Percentiles rank a stretch among this genome's conserved stretches.
phyloP scores from a whole-genome alignment of 2,888 invertebrate species.

The Drosophila bunnanda region DNA sequence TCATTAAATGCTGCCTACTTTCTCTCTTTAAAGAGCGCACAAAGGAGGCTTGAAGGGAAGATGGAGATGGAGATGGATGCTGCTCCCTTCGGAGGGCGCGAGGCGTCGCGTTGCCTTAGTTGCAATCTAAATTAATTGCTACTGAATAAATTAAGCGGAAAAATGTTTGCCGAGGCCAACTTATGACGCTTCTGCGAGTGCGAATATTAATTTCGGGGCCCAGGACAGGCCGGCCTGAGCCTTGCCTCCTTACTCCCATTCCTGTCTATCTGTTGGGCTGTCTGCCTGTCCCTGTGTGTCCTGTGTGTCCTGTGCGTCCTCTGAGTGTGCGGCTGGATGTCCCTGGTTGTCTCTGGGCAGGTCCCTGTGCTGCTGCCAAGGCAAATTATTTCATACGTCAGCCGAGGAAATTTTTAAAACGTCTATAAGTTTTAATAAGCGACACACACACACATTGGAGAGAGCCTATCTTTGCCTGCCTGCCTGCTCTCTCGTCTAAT shows the following conservation, averaged over 20 bases:
- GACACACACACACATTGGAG: conserved; percentile 15
- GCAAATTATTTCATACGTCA: conserved; percentile 75
- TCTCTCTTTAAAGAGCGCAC: conserved; percentile 29
- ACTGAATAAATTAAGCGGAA: conserved; percentile 79
- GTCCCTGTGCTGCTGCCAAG: conserved; percentile 48
- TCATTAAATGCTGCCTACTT: conserved; percentile 53
- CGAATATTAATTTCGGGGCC: conserved; percentile 72
- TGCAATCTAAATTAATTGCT: conserved; percentile 80
- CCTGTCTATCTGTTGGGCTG: background rate
- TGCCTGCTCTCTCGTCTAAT: conserved; percentile 51
- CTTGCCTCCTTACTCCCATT: background rate
- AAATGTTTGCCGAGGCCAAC: conserved; percentile 75
- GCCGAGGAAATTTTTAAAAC: conserved; percentile 68
- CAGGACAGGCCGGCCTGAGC: conserved; percentile 1
- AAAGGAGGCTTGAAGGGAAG: background rate
- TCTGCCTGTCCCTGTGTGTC: background rate
- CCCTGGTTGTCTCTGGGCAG: conserved; percentile 18
- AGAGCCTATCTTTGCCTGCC: conserved; percentile 4
- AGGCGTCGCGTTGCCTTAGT: conserved; percentile 62
- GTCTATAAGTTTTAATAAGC: conserved; percentile 59
- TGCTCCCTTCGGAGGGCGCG: conserved; percentile 4
- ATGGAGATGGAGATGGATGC: too few relatives aligned
- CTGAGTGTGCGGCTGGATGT: background rate
- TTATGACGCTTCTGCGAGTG: conserved; percentile 74
- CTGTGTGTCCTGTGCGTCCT: conserved; percentile 2